Base-by-base conservation (phyloP, 2,888 invertebrate genomes). In the Julus scanicus region DNA sequence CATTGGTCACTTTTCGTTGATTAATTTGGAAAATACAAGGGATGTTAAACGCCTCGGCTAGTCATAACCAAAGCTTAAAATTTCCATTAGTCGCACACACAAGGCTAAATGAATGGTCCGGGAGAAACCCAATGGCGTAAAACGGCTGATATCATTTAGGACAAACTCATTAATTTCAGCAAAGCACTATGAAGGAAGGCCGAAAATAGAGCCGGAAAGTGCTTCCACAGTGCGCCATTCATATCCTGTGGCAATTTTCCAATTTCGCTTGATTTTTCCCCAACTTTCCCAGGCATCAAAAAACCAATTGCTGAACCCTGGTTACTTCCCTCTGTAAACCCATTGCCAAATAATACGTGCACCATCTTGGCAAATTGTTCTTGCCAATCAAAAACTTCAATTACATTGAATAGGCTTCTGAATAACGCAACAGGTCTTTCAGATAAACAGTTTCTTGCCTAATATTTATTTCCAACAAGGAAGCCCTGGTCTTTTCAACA, bases 121-220 rank as follows among this genome's bases (percentile, higher is more conserved):
- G 57, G 57, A 57, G 57, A 57, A 57, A 57, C 57, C 57, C 57
- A 57, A 1, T 5, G 17, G 57, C 57, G 17, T 2, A 17, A 57
- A 57, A 57, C 57, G 57, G 57, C 57, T 57, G 57, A 57, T 57
- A 57, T 57, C 57, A 57, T 57, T 17, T 57, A 15, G 15, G 57
- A 57, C 57, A 57, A 57, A 57, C 57, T 57, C 57, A 57, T 57
- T 57, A 57, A 57, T 57, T 57, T 57, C 57, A 57, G 57, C 13
- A 57, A 57, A 17, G 17, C 57, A 57, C 57, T 57, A 15, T 17
- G 57, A 17, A 57, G 57, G 57, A 57, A 57, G 57, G 57, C 57
- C 57, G 17, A 57, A 57, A 57, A 57, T 57, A 57, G 57, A 17
- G 5, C 5, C 17, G 57, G 57, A 17, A 57, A 17, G 57, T 1